phyloP scores from a whole-genome alignment of 2,797 vertebrate genomes.

The Myioborus miniatus region DNA sequence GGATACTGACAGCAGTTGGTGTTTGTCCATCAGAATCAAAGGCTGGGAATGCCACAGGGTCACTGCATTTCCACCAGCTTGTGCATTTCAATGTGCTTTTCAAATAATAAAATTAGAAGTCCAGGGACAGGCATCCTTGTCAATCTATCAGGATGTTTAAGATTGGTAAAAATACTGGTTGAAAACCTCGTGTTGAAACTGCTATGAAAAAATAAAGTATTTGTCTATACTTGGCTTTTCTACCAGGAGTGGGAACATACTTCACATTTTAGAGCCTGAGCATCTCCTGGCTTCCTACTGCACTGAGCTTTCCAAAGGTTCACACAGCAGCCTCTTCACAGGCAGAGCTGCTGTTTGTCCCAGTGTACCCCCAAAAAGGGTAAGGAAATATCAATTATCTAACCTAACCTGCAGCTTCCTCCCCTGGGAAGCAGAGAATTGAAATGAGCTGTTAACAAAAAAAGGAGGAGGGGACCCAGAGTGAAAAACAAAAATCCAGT shows the following conservation, averaged over 20 bases:
- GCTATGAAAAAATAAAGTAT: background rate
- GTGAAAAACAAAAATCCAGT: background rate
- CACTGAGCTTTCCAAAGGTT: background rate
- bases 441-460: background rate
- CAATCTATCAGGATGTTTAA: background rate
- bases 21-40: background rate
- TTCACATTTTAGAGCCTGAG: background rate
- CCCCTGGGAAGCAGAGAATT: background rate
- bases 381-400: background rate
- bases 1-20: background rate
- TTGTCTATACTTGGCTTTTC: background rate
- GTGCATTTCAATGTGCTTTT: background rate
- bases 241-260: background rate
- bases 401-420: background rate
- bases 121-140: background rate
- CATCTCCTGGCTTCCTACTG: background rate
- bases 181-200: background rate
- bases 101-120: background rate
- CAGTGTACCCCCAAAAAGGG: background rate
- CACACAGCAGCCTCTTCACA: background rate
- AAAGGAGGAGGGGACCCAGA: background rate
- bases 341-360: background rate
- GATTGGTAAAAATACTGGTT: background rate
- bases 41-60: background rate
- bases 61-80: background rate